Evolutionary conservation across 2,113 vertebrate genomes (phyloP), one percentile per base, ranked within the genome.

Genomic region (Oxygymnocypris stewartii): DNA sequence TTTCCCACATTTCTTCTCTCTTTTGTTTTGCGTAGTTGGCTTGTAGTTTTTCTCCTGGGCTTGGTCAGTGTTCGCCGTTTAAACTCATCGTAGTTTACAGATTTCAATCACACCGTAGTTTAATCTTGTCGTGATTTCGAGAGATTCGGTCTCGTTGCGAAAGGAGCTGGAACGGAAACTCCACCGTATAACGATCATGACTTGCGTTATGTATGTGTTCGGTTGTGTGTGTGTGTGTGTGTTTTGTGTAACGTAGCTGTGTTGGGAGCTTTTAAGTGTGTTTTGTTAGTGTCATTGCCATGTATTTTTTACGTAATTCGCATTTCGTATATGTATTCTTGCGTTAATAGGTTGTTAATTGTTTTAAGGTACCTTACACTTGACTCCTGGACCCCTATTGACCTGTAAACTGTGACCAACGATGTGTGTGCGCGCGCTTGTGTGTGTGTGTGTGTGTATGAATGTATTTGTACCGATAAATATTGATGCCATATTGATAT

Each of bases 401-500:
- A 89, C 90, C 87, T 88, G 86, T 88, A 87, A 89, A 89, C 90
- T 90, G 86, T 91, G 89, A 88, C 88, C 89, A 79, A 84, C 69
- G 23, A 85, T 88, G 92, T 86, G 89, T 89, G 89, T 89, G 92
- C 88, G 76, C n/a, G n/a, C 79, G 42, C 73, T 65, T 78, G 83
- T 31, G 28, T 31, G 28, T 31, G 28, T 31, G 79, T 90, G 86
- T 84, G 78, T 40, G 73, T 90, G 86, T 87, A 74, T 79, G 92
- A 94, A 88, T 91, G 90, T 92, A 91, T 93, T 90, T 85, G 90
- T 94, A 91, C 87, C 90, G 92, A 92, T 93, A 91, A 93, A 92
- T 92, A 90, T 95, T 91, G 91, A 93, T 94, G 93, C 93, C 94
- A 95, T 94, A 93, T 92, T 92, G 92, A 94, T 93, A 94, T 93